A percentile compares a stretch with the other conserved stretches of the same genome.
Conservation (phyloP, 2,888 invertebrate genomes). For the Dione juno region DNA sequence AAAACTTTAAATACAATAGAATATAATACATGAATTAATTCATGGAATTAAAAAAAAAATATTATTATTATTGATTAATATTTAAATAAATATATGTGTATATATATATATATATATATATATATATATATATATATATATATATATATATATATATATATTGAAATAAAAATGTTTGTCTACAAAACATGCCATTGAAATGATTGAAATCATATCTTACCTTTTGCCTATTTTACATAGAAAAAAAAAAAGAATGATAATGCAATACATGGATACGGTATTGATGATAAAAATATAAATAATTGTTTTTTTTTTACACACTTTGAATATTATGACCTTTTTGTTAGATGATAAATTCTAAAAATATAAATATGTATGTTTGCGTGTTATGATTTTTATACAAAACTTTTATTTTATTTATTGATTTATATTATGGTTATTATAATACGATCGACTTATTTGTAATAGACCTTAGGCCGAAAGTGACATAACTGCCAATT, state of each 20-base stretch:
- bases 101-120: no score
- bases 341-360: slow-evolving; percentile 47
- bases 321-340: slow-evolving; percentile 62
- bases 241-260: slow-evolving; percentile 45
- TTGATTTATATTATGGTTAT: background rate
- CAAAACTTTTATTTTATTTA: background rate
- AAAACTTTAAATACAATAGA: no score
- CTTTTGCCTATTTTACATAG: slow-evolving; percentile 26
- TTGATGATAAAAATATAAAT: background rate
- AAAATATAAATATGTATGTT: slow-evolving; percentile 43
- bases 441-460: background rate
- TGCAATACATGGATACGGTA: slow-evolving; percentile 23
- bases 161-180: background rate
- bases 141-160: no score
- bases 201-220: slow-evolving; percentile 7
- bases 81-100: no score
- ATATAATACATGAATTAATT: no score
- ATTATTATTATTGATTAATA: no score
- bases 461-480: background rate
- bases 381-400: slow-evolving; percentile 22
- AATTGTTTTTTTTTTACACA: slow-evolving; percentile 25
- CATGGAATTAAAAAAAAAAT: background rate
- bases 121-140: no score
- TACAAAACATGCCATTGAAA: slow-evolving; percentile 14
- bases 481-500: no score